Evolutionary conservation across 1,140 invertebrate species (phyloP).

Genomic region (Gryllus bimaculatus): DNA sequence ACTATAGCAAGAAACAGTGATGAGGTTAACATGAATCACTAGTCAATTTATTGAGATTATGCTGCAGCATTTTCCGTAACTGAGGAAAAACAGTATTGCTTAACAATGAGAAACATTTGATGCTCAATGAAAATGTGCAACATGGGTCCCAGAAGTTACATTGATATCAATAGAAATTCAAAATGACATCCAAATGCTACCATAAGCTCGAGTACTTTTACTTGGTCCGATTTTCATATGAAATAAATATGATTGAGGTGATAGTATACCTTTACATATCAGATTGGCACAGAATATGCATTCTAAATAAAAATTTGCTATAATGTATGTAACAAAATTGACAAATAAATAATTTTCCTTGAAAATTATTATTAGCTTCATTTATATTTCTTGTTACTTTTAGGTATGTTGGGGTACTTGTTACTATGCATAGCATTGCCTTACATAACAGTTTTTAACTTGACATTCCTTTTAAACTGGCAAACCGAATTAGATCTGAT

Average conservation of each 20-base stretch:
- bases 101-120: not conserved
- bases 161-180: not conserved
- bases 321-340: not conserved
- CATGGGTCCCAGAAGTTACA: not conserved
- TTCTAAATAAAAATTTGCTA: not conserved
- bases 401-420: not conserved
- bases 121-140: not conserved
- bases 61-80: too few species aligned
- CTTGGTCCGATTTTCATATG: not conserved
- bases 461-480: not conserved
- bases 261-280: not conserved
- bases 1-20: not conserved
- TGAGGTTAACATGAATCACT: too few species aligned
- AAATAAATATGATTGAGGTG: not conserved
- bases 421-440: not conserved
- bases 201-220: not conserved
- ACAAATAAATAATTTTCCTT: not conserved
- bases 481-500: constrained; percentile 1
- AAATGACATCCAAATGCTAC: not conserved
- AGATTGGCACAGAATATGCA: not conserved
- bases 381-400: not conserved
- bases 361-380: not conserved
- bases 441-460: not conserved
- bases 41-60: too few species aligned
- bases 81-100: not conserved